phyloP scores from a whole-genome alignment of 2,888 invertebrate species.

The Poecilobothrus nobilitatus region DNA sequence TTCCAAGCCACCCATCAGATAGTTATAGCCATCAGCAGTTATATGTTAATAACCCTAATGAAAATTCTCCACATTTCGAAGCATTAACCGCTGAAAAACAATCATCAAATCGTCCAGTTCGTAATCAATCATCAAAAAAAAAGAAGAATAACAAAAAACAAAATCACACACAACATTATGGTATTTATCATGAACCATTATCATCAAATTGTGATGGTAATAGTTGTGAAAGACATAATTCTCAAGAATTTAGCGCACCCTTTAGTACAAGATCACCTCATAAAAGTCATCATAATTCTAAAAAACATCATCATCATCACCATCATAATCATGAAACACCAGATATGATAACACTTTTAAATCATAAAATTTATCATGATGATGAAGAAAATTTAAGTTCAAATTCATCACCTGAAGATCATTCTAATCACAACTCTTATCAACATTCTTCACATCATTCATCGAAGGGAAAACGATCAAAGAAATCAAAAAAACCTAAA shows the following conservation, averaged over 20 bases:
- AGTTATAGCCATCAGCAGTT: background rate
- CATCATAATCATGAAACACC: constrained; percentile 11
- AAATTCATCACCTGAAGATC: background rate
- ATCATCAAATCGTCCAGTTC: background rate
- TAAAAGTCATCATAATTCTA: background rate
- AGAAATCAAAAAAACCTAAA: background rate
- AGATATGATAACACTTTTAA: constrained; percentile 8
- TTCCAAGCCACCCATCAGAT: background rate
- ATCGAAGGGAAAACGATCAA: background rate
- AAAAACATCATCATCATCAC: background rate
- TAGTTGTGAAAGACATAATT: background rate
- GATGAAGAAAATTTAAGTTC: background rate
- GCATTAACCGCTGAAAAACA: constrained; percentile 1
- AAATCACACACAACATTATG: background rate
- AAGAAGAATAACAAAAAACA: background rate
- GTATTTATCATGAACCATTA: background rate
- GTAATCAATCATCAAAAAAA: background rate
- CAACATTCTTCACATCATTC: background rate
- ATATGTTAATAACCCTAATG: background rate
- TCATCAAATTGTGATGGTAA: background rate
- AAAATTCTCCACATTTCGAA: constrained; percentile 12
- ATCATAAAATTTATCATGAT: constrained; percentile 16
- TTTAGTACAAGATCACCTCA: background rate
- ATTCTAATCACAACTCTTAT: background rate
- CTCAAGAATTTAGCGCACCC: background rate